These are phyloP conservation scores for Cliona cf. orientalis DNA, from an alignment of 37 sponge, comb jelly and placozoan species.

Conservation along the genomic window DNA sequence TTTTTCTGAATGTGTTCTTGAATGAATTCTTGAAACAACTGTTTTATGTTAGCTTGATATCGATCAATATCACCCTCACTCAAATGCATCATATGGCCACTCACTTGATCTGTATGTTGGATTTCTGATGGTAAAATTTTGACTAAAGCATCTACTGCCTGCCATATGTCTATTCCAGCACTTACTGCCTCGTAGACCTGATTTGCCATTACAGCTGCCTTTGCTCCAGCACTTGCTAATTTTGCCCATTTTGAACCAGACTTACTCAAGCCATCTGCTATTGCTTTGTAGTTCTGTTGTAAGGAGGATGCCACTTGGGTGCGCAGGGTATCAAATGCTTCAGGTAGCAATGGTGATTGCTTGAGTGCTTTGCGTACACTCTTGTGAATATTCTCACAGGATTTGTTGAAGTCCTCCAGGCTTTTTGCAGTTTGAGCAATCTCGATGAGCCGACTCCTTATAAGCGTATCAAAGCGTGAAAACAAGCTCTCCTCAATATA, in stretches of 20 bases:
- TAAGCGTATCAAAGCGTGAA: background rate
- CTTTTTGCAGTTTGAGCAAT: background rate
- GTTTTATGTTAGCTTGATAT: no score
- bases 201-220: no score
- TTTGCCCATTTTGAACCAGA: background rate
- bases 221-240: no score
- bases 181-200: no score
- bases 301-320: background rate
- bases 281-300: background rate
- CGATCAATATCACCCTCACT: no score
- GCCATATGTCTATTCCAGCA: no score
- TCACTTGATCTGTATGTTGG: no score
- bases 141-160: no score
- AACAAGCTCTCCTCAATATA: background rate
- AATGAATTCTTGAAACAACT: no score
- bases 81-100: no score
- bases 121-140: no score
- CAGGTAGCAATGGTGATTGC: background rate
- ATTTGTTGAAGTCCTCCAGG: background rate
- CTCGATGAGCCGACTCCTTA: background rate
- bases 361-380: background rate
- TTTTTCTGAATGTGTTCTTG: no score
- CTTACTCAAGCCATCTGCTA: background rate
- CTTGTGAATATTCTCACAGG: background rate
- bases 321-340: background rate